Evolutionary conservation across 1,140 invertebrate genomes (phyloP).

Genomic region (Uloborus diversus): DNA sequence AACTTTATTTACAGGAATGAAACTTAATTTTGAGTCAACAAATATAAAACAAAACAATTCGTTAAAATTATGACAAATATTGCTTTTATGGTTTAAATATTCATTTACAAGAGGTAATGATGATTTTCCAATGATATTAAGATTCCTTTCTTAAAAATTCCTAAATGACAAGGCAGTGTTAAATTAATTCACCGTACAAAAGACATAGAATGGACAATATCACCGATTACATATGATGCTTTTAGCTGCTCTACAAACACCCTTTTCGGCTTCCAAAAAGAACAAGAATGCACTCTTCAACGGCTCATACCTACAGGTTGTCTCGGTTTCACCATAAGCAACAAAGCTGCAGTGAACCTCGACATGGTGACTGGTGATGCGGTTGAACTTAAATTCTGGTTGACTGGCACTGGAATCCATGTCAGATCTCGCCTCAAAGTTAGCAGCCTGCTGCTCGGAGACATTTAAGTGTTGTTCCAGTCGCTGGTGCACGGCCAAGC

Average conservation of each 20-base stretch:
- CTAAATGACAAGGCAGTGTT: no score
- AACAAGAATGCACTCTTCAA: background rate
- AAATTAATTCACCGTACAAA: no score
- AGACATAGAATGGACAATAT: no score
- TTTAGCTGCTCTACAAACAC: background rate
- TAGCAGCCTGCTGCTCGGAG: background rate
- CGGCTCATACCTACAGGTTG: background rate
- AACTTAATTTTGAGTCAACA: no score
- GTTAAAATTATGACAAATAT: no score
- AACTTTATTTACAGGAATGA: no score
- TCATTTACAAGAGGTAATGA: no score
- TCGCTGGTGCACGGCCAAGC: background rate
- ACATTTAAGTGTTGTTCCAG: background rate
- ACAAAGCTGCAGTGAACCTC: conserved; percentile 37
- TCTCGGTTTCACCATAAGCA: background rate
- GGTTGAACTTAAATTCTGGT: conserved; percentile 21
- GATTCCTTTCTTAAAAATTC: no score
- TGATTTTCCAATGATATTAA: no score
- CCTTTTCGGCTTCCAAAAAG: background rate
- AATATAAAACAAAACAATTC: no score
- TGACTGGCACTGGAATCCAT: background rate
- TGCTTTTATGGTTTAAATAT: no score
- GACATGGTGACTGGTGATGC: conserved; percentile 18
- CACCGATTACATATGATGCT: background rate
- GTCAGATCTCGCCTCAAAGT: background rate